These are phyloP conservation scores for Tolmerus cingulatus DNA, from an alignment of 2,888 invertebrate species.

Conservation along the genomic window DNA sequence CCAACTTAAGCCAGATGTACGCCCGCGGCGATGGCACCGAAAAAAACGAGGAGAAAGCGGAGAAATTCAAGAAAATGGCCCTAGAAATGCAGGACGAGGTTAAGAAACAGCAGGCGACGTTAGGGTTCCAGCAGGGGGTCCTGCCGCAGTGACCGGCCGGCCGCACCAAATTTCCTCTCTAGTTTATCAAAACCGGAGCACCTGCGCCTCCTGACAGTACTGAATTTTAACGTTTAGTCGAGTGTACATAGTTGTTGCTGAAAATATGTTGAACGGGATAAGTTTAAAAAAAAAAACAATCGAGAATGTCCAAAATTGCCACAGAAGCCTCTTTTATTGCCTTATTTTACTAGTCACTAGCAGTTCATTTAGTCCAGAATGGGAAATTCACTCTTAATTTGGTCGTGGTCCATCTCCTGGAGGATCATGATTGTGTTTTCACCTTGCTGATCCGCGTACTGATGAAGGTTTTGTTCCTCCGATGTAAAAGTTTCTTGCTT, in stretches of 20 bases:
- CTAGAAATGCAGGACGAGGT: conserved; percentile 75
- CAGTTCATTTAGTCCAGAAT: neutral
- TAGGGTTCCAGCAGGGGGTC: conserved; percentile 68
- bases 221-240: neutral
- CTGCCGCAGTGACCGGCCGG: conserved; percentile 27
- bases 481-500: neutral
- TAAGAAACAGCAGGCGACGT: conserved; percentile 65
- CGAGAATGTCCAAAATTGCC: neutral
- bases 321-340: neutral
- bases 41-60: conserved; percentile 74
- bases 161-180: neutral
- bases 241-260: conserved; percentile 6
- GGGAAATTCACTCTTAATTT: neutral
- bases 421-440: neutral
- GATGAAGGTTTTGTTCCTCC: neutral
- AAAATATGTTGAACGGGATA: neutral
- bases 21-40: conserved; percentile 83
- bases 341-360: neutral
- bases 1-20: conserved; percentile 89
- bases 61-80: conserved; percentile 76
- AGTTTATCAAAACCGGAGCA: neutral
- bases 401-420: neutral
- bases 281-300: neutral
- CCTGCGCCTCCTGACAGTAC: neutral
- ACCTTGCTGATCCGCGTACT: neutral